These are phyloP conservation scores for Cyprinodon brontotheroides DNA, from an alignment of 2,113 vertebrate species.

Conservation along the genomic window DNA sequence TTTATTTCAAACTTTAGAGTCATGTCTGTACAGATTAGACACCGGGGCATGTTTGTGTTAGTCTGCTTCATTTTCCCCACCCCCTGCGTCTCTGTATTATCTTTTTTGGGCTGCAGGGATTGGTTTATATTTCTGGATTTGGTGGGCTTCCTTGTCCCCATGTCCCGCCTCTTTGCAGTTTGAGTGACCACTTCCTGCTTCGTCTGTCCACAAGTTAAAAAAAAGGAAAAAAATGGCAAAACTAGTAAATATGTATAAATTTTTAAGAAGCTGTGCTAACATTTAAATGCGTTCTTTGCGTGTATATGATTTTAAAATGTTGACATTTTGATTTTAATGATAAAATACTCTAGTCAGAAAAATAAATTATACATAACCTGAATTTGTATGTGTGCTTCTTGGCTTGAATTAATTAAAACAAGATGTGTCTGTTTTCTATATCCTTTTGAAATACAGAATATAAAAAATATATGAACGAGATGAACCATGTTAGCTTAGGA, in stretches of 20 bases:
- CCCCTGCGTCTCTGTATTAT: constrained; percentile 65
- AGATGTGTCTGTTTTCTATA: too few relatives aligned
- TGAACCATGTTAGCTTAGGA: not conserved
- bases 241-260: constrained; percentile 94
- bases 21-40: constrained; percentile 47
- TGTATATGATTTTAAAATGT: constrained; percentile 96
- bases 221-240: constrained; percentile 72
- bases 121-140: constrained; percentile 53
- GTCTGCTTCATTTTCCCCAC: constrained; percentile 22
- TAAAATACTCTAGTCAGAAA: constrained; percentile 86
- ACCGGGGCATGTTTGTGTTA: constrained; percentile 51
- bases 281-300: constrained; percentile 86
- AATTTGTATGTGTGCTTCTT: constrained; percentile 22
- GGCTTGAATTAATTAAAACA: not conserved
- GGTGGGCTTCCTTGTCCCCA: constrained; percentile 48
- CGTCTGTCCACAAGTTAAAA: constrained; percentile 70
- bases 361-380: constrained; percentile 85
- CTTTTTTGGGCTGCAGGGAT: constrained; percentile 48
- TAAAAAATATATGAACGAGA: too few relatives aligned
- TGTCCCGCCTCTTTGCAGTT: constrained; percentile 61
- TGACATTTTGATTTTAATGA: constrained; percentile 97
- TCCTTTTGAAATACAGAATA: too few relatives aligned
- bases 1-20: constrained; percentile 47
- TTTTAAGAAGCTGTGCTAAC: constrained; percentile 94
- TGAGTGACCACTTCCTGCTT: constrained; percentile 75